A percentile compares a stretch with the other conserved stretches of the same genome.
Evolutionary conservation across 2,797 vertebrate genomes (phyloP).

Genomic region (Mustela erminea): DNA sequence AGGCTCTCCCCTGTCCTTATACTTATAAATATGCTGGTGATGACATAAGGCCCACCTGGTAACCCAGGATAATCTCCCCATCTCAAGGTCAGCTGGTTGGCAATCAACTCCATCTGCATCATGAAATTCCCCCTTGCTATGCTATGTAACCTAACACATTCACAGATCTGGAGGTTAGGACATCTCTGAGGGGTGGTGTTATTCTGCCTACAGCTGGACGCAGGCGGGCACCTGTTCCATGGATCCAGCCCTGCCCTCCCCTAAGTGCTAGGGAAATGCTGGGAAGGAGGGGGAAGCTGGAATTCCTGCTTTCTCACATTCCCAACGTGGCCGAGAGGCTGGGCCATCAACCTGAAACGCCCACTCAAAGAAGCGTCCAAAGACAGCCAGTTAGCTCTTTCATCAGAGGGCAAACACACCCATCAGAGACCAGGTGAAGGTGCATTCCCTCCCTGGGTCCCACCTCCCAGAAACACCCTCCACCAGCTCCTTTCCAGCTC

Average conservation of each 20-base stretch:
- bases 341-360: too few relatives aligned
- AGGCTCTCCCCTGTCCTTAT: background rate
- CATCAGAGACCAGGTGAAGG: background rate
- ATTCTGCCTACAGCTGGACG: background rate
- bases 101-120: background rate
- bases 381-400: background rate
- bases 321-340: accelerated
- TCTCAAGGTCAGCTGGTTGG: background rate
- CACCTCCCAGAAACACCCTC: accelerated
- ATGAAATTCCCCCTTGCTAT: background rate
- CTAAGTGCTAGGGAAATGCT: background rate
- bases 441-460: background rate
- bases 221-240: accelerated
- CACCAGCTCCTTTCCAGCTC: background rate
- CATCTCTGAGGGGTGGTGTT: background rate
- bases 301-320: background rate
- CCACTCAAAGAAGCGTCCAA: background rate
- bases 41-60: accelerated
- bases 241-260: background rate
- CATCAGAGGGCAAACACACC: background rate
- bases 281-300: background rate
- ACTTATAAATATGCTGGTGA: background rate
- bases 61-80: background rate
- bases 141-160: accelerated
- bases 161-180: background rate